A percentile compares a stretch with the other conserved stretches of the same genome.
phyloP scores from a whole-genome alignment of 2,797 vertebrate genomes.

The Artibeus jamaicensis region DNA sequence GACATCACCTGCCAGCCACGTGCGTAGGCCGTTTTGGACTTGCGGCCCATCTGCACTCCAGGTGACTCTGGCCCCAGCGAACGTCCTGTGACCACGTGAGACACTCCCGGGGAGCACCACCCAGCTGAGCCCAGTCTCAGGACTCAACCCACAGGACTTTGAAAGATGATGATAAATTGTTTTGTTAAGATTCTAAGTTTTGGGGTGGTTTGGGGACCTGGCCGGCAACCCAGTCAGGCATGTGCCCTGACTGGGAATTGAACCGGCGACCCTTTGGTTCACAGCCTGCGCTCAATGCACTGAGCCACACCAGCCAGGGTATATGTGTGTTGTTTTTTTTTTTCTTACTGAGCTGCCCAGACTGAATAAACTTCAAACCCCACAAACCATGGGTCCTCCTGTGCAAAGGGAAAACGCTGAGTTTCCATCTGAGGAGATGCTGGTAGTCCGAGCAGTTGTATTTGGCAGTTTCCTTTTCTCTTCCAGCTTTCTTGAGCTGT shows the following conservation, averaged over 20 bases:
- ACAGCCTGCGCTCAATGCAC: no score
- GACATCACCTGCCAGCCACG: accelerated
- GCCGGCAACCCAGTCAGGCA: no score
- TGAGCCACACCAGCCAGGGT: no score
- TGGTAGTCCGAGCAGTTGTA: background rate
- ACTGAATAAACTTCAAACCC: background rate
- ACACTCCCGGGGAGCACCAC: background rate
- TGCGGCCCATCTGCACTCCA: background rate
- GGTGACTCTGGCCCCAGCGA: background rate
- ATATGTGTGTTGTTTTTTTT: background rate
- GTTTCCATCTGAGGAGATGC: background rate
- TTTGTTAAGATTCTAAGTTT: background rate
- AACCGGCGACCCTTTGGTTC: no score
- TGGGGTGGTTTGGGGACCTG: background rate
- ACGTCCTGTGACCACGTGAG: background rate
- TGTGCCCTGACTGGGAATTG: no score
- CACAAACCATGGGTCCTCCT: background rate
- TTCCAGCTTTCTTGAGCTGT: background rate
- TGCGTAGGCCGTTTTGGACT: background rate
- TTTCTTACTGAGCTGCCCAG: background rate
- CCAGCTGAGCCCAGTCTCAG: background rate
- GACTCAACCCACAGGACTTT: background rate
- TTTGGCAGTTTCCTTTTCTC: background rate
- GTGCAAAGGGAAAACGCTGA: background rate
- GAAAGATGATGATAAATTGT: background rate